Base-by-base conservation (phyloP, 2,113 vertebrate genomes). In the Eupsittula cactorum region DNA sequence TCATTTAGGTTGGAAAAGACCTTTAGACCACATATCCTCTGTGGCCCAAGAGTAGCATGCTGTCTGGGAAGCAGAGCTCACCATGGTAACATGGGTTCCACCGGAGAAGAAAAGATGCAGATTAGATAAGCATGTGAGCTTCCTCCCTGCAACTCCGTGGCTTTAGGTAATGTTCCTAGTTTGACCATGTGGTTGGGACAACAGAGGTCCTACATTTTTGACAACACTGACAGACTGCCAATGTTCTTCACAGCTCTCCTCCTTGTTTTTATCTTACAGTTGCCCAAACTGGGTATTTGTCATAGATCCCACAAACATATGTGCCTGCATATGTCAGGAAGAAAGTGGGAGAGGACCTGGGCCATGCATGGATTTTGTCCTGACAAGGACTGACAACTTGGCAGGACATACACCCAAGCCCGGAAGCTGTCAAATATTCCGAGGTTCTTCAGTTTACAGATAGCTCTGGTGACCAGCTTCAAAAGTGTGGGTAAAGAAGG, bases 91-190 rank as follows among this genome's bases (percentile, higher is more conserved):
- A 3, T 33, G 47, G 69, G 15, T 16, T 20, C 17, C 39, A 41
- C 37, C 9, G 0, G 0, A 6, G 47, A 69, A 83, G 10, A 86
- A 41, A 49, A 1, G 6, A 27, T 6, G 11, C 20, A 44, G 33
- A 82, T 39, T 67, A 49, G 13, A 35, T 28, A 25, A 80, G 11
- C 24, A 47, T 6, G 10, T 6, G 46, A 52, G 25, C 13, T 73
- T 90, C 62, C 16, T 73, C 33, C 20, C 52, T 69, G 63, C 53
- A 80, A 52, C 14, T 42, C 52, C 21, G 9, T 29, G 16, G 29
- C 57, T 39, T 86, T 47, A 60, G 39, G 35, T 50, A 39, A 50
- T 0, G 0, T 20, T 85, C 68, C 65, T 75, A 53, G 39, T n/a
- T 28, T 67, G 25, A 59, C 28, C 19, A 53, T 3, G 3, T 33